phyloP scores from a whole-genome alignment of 2,888 invertebrate species.

The Allacma fusca region DNA sequence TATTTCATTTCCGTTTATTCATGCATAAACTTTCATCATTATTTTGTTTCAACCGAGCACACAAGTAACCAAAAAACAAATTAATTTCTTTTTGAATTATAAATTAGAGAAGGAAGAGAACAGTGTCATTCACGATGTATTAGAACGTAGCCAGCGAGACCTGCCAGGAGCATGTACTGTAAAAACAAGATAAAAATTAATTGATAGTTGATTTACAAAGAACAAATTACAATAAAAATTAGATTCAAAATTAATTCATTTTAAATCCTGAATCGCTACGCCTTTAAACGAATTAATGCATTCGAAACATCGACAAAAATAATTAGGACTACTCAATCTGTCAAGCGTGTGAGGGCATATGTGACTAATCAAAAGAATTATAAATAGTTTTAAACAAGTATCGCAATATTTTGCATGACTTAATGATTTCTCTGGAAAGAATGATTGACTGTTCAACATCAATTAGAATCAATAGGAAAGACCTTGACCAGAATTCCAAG shows the following conservation, averaged over 20 bases:
- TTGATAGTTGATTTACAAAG: neutral
- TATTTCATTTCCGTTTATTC: constrained; percentile 49
- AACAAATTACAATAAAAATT: too few species aligned
- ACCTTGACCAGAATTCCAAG: neutral
- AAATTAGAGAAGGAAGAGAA: constrained; percentile 21
- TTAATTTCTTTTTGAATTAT: constrained; percentile 21
- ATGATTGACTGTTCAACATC: constrained; percentile 13
- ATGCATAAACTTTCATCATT: constrained; percentile 45
- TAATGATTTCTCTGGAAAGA: neutral
- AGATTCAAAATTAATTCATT: too few species aligned
- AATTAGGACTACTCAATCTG: neutral
- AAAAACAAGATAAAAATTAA: constrained; percentile 45
- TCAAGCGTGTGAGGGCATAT: neutral
- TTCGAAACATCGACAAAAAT: too few species aligned
- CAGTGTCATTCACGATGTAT: constrained; percentile 65
- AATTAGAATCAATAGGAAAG: neutral
- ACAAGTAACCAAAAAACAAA: constrained; percentile 22
- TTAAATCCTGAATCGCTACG: too few species aligned
- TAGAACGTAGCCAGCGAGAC: constrained; percentile 67
- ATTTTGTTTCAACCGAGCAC: constrained; percentile 40
- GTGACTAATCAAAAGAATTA: neutral
- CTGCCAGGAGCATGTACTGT: constrained; percentile 66
- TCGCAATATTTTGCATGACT: neutral
- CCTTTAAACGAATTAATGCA: too few species aligned
- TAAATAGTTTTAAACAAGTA: neutral